These are phyloP conservation scores for Drosophila kikkawai DNA, from an alignment of 1,140 invertebrate species.

Conservation along the genomic window DNA sequence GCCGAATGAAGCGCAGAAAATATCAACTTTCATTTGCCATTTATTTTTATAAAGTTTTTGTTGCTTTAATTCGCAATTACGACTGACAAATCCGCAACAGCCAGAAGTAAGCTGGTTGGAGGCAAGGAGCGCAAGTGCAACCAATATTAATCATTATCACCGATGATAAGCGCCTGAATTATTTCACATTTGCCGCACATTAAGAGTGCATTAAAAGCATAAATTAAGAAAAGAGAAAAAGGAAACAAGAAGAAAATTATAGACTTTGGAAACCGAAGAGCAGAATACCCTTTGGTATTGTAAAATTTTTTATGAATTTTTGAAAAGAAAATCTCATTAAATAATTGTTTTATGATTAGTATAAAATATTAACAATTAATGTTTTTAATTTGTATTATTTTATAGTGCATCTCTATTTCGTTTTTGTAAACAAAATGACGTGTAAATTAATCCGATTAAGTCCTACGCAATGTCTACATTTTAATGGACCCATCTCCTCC, in stretches of 20 bases:
- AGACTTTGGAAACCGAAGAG: neutral
- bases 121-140: conserved; percentile 35
- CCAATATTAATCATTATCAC: conserved; percentile 79
- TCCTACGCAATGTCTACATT: conserved; percentile 4
- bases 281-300: neutral
- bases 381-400: neutral
- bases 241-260: neutral
- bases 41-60: conserved; percentile 36
- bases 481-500: conserved; percentile 15
- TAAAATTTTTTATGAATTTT: neutral
- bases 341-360: neutral
- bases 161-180: conserved; percentile 77
- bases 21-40: conserved; percentile 58
- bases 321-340: neutral
- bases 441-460: conserved; percentile 19
- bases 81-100: conserved; percentile 50
- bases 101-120: conserved; percentile 2
- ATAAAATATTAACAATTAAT: neutral
- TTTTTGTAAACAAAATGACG: neutral
- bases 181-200: conserved; percentile 74
- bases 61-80: conserved; percentile 50
- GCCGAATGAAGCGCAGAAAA: conserved; percentile 1
- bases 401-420: neutral
- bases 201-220: conserved; percentile 78
- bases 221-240: conserved; percentile 62